phyloP scores from a whole-genome alignment of 2,113 vertebrate species.

The Corvus hawaiiensis region DNA sequence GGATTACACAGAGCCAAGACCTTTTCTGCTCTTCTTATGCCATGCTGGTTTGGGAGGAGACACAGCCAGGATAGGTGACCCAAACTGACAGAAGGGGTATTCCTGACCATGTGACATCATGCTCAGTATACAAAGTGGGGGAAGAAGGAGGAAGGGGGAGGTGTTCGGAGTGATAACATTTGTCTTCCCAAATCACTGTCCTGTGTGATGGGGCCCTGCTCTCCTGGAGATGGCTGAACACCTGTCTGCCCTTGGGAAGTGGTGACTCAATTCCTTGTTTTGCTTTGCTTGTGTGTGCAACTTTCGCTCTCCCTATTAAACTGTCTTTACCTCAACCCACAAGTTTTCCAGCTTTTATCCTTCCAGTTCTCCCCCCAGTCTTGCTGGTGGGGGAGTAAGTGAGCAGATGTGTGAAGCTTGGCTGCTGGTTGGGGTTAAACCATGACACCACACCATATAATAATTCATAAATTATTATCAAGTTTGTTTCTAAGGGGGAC shows the following conservation, averaged over 20 bases:
- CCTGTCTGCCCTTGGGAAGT: not conserved
- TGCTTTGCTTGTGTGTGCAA: not conserved
- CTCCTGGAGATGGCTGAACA: not conserved
- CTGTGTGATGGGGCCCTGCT: no score
- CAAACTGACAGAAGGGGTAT: rapidly evolving
- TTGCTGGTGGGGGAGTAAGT: not conserved
- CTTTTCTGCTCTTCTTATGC: not conserved
- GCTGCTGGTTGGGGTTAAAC: no score
- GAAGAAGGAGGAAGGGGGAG: not conserved
- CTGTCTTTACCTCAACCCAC: not conserved
- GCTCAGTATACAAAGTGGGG: no score
- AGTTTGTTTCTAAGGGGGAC: not conserved
- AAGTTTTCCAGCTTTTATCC: not conserved
- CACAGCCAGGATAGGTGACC: not conserved
- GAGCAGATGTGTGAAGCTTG: not conserved
- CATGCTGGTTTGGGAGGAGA: not conserved
- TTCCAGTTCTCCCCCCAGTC: not conserved
- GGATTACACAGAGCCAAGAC: not conserved
- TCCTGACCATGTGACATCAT: no score
- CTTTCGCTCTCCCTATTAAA: not conserved
- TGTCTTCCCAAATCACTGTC: not conserved
- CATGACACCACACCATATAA: rapidly evolving
- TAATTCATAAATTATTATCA: not conserved
- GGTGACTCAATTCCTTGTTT: no score
- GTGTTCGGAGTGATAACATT: not conserved